Evolutionary conservation across 2,888 invertebrate genomes (phyloP), one percentile per base, ranked within the genome.

Genomic region (Ophion slaviceki): DNA sequence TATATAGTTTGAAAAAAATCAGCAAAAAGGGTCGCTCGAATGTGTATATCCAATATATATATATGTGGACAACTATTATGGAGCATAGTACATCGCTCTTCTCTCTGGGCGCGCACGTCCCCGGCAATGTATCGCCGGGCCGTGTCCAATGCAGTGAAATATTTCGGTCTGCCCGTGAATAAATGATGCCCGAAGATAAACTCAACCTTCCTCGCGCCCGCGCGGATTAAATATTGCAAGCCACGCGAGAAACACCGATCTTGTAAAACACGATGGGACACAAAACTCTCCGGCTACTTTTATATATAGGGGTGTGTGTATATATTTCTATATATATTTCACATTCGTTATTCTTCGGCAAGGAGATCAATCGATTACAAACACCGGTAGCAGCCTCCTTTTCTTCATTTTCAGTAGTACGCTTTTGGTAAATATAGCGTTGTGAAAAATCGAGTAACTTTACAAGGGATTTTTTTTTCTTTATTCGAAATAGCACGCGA

Each of bases 151-250:
- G 79, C 83, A 80, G 79, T 70, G 83, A 86, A 83, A 83, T 81
- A 83, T 86, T 83, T 86, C 86, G 78, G 64, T 74, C 62, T 78
- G 24, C 74, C 10, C 72, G 66, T 86, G 80, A 83, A 86, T 86
- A 86, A 86, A 81, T 78, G 80, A 86, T 86, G 68, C 57, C 36
- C 64, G 74, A 64, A 77, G 83, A 81, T 86, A 86, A 83, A 86
- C 86, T 86, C 77, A 78, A 86, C 86, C 86, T 83, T 59, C 62
- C 14, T 53, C 53, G 53, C 53, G 14, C 4, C 53, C 53, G 53
- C 70, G 74, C 68, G 74, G 53, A 77, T 86, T 86, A 86, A 86
- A 86, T 86, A 86, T 86, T 81, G 74, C 83, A 78, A 74, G 74
- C 77, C 64, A 80, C 70, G 83, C 70, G 53, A 53, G 53, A 53